phyloP scores from a whole-genome alignment of 2,888 invertebrate genomes.

The Cerceris rybyensis region DNA sequence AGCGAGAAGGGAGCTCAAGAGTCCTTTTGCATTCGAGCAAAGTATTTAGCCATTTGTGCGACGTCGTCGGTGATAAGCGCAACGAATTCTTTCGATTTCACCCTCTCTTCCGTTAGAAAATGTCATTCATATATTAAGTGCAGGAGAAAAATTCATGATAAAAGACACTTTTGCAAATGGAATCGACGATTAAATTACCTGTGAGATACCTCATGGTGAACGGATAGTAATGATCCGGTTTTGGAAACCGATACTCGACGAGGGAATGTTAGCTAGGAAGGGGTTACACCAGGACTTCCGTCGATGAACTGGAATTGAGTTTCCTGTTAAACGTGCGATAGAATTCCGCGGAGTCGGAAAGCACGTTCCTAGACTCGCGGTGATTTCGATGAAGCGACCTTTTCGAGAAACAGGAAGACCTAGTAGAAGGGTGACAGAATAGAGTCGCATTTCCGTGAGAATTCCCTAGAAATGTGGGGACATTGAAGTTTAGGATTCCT shows the following conservation, averaged over 20 bases:
- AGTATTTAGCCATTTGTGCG: constrained; percentile 39
- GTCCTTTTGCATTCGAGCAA: constrained; percentile 29
- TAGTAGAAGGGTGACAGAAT: constrained; percentile 41
- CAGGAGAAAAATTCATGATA: not conserved
- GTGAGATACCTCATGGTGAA: constrained; percentile 7
- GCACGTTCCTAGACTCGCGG: constrained; percentile 40
- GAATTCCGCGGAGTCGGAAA: constrained; percentile 34
- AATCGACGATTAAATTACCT: constrained; percentile 18
- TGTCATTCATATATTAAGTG: not conserved
- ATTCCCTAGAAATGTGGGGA: constrained; percentile 18
- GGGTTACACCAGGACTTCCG: constrained; percentile 54
- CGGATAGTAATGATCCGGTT: constrained; percentile 66
- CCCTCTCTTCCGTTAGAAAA: not conserved
- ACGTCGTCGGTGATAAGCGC: constrained; percentile 45
- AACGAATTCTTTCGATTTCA: constrained; percentile 36
- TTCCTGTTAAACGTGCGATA: constrained; percentile 66
- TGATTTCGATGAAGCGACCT: constrained; percentile 49
- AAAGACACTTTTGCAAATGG: not conserved
- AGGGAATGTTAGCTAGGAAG: constrained; percentile 56
- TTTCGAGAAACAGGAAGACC: constrained; percentile 47
- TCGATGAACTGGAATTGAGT: constrained; percentile 54
- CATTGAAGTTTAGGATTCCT: constrained; percentile 19
- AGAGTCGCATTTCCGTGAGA: constrained; percentile 36
- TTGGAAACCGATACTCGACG: constrained; percentile 46
- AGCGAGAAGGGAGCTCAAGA: constrained; percentile 17